Evolutionary conservation across 2,888 invertebrate genomes (phyloP).

Genomic region (Pediacus dermestoides): DNA sequence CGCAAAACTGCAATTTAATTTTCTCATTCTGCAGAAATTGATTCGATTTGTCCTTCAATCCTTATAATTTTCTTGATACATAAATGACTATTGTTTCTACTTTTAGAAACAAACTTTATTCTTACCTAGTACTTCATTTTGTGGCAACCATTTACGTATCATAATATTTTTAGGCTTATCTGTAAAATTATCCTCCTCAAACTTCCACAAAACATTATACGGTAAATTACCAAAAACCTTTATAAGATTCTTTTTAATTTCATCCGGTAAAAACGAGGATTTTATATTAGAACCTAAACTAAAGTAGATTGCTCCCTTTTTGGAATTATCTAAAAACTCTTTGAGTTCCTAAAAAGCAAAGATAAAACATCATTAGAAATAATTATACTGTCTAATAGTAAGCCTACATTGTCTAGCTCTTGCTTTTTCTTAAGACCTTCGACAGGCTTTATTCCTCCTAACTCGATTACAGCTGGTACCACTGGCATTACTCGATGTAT

Average conservation of each 20-base stretch:
- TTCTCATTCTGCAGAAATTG: too few species aligned
- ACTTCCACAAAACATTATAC: constrained; percentile 47
- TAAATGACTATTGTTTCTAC: too few species aligned
- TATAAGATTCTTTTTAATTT: constrained; percentile 12
- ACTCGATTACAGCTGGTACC: constrained; percentile 27
- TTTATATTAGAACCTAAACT: constrained; percentile 27
- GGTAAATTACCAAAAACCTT: constrained; percentile 20
- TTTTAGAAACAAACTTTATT: too few species aligned
- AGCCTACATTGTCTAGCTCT: constrained; percentile 16
- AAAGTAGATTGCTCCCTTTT: constrained; percentile 28
- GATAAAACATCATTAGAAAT: constrained; percentile 13
- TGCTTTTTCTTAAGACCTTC: constrained; percentile 8
- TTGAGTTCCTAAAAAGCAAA: constrained; percentile 24
- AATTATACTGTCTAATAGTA: constrained; percentile 23
- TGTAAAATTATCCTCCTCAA: constrained; percentile 41
- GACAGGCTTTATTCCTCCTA: constrained; percentile 14
- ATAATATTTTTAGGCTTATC: constrained; percentile 38
- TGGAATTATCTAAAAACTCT: constrained; percentile 25
- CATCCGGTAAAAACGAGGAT: constrained; percentile 12
- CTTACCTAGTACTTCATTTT: constrained; percentile 21
- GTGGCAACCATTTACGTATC: constrained; percentile 19
- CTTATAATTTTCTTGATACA: too few species aligned
- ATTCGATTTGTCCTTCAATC: too few species aligned
- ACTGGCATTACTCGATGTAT: constrained; percentile 24
- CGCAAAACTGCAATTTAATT: too few species aligned